Evolutionary conservation across 2,797 vertebrate species (phyloP).

Genomic region (Melanotaenia trifasciata): DNA sequence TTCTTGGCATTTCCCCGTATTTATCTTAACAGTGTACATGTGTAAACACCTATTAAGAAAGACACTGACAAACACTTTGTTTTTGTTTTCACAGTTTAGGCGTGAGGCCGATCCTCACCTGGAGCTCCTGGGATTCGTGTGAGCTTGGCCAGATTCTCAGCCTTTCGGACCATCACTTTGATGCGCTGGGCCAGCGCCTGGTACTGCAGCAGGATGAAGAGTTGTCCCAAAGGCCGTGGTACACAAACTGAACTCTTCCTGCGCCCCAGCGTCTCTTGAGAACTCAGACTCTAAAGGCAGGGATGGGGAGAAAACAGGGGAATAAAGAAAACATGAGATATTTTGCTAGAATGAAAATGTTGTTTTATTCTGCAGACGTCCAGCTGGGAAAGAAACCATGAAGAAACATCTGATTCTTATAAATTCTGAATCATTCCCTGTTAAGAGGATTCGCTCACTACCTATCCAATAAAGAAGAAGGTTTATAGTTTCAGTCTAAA

Average conservation of each 20-base stretch:
- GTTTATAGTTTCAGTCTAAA: slow-evolving; percentile 14
- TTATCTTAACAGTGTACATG: no score
- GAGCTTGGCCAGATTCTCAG: slow-evolving; percentile 83
- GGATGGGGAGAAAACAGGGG: neutral
- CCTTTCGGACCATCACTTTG: slow-evolving; percentile 88
- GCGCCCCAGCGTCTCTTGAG: slow-evolving; percentile 73
- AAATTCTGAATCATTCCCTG: neutral
- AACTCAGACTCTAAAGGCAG: slow-evolving; percentile 79
- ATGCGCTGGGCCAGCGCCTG: slow-evolving; percentile 84
- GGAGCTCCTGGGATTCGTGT: slow-evolving; percentile 84
- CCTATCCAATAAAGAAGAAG: slow-evolving; percentile 1
- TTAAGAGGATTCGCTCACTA: neutral
- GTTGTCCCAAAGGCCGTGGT: slow-evolving; percentile 76
- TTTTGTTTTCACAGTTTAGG: neutral
- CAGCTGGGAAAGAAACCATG: no score
- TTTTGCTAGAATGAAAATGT: no score
- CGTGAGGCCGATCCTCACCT: slow-evolving; percentile 67
- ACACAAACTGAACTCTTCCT: slow-evolving; percentile 50
- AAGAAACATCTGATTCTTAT: neutral
- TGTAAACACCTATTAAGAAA: neutral
- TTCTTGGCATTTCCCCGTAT: no score
- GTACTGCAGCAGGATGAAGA: slow-evolving; percentile 87
- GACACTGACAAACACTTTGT: neutral
- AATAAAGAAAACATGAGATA: neutral
- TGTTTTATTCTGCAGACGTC: neutral